Conservation (phyloP, 2,888 invertebrate species). For the Hyppa rectilinea region DNA sequence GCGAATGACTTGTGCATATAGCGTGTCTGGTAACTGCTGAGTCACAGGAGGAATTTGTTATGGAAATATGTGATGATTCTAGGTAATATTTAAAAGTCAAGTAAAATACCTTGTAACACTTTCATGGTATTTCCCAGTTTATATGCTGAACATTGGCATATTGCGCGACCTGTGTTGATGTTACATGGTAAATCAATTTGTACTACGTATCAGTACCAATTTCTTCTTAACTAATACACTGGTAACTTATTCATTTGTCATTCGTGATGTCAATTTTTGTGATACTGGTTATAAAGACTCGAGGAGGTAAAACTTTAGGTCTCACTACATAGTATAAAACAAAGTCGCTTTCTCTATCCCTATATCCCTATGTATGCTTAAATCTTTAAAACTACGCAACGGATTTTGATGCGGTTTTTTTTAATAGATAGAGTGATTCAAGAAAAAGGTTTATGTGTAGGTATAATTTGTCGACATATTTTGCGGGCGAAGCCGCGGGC, state of each 20-base stretch:
- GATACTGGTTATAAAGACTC: conserved; percentile 1
- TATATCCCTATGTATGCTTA: no score
- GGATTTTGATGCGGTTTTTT: no score
- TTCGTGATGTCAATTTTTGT: neutral
- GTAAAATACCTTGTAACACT: conserved; percentile 37
- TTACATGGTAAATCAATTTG: conserved; percentile 38
- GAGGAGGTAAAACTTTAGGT: no score
- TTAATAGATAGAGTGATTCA: no score
- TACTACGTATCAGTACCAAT: neutral
- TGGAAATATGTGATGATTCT: conserved; percentile 15
- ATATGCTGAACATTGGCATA: conserved; percentile 25
- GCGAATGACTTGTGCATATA: neutral
- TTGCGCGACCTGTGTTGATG: conserved; percentile 19
- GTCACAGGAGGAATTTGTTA: conserved; percentile 1
- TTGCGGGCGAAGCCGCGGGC: no score
- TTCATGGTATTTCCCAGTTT: conserved; percentile 43
- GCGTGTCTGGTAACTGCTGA: neutral
- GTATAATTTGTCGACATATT: no score
- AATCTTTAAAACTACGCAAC: no score
- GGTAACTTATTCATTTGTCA: neutral
- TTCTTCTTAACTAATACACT: conserved; percentile 7
- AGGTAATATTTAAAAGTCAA: conserved; percentile 31
- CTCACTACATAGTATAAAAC: no score
- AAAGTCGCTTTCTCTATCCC: no score
- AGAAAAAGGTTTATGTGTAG: no score